These are phyloP conservation scores for Neoseiulus cucumeris DNA, from an alignment of 1,140 invertebrate genomes.

Conservation along the genomic window DNA sequence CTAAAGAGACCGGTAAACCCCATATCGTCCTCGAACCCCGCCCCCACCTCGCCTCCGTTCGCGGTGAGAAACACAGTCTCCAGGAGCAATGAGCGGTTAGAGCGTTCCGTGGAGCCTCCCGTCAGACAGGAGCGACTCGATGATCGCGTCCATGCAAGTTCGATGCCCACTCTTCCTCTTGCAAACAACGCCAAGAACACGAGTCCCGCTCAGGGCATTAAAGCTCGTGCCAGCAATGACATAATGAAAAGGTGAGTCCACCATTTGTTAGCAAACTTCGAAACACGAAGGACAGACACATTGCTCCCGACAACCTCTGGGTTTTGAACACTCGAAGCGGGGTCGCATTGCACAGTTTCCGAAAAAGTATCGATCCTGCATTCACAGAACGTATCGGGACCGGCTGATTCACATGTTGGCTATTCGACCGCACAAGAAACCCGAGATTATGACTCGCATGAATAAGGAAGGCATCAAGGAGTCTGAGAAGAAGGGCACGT, in stretches of 20 bases:
- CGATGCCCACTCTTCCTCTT: neutral
- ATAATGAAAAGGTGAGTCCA: slow-evolving; percentile 11
- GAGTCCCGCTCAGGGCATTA: slow-evolving; percentile 6
- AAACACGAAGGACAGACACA: too few species aligned
- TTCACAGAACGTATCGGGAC: slow-evolving; percentile 34
- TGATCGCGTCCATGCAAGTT: neutral
- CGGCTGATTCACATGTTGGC: slow-evolving; percentile 78
- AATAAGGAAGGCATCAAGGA: slow-evolving; percentile 67
- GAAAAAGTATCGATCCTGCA: too few species aligned
- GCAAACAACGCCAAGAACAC: neutral
- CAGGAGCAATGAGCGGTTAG: neutral
- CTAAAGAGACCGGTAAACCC: neutral
- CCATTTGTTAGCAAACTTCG: too few species aligned
- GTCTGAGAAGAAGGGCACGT: slow-evolving; percentile 49
- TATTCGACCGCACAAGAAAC: slow-evolving; percentile 73
- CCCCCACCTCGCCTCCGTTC: neutral
- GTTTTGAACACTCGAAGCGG: slow-evolving; percentile 11
- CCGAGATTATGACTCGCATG: slow-evolving; percentile 57
- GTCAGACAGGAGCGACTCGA: slow-evolving; percentile 3
- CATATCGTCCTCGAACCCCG: neutral
- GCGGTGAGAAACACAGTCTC: neutral
- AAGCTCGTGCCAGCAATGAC: neutral
- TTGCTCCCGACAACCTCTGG: neutral
- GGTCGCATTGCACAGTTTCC: slow-evolving; percentile 5
- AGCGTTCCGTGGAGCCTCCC: neutral